Evolutionary conservation across 37 sponge, comb jelly and placozoan genomes (phyloP).

Genomic region (Petrosia ficiformis): DNA sequence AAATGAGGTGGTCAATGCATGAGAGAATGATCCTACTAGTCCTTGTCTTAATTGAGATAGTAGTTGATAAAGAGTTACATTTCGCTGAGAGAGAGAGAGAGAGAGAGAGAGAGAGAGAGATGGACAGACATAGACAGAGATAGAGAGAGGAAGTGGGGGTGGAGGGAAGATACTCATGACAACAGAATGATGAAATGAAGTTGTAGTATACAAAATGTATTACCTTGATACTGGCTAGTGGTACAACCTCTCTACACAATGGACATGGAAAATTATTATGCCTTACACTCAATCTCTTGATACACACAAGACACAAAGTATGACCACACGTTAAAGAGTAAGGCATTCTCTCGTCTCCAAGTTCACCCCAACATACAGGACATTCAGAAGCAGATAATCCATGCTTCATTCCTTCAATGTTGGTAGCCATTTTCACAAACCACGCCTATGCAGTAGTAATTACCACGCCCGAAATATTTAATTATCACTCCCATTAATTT

Average conservation of each 20-base stretch:
- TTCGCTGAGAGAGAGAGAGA: neutral
- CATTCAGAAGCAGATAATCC: constrained; percentile 69
- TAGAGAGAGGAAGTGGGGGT: no score
- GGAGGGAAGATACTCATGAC: no score
- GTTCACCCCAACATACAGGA: constrained; percentile 66
- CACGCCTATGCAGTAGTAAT: no score
- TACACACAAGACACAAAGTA: constrained; percentile 61
- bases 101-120: neutral
- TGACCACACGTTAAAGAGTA: constrained; percentile 83
- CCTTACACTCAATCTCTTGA: neutral
- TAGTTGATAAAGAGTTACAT: constrained; percentile 3
- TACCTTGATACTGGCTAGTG: neutral
- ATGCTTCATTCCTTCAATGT: constrained; percentile 29
- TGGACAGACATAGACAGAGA: no score
- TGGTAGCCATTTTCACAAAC: no score
- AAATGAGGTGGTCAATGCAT: constrained; percentile 1
- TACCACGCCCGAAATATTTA: no score
- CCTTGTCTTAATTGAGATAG: neutral
- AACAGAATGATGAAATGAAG: neutral
- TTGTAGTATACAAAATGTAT: no score
- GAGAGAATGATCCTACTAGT: neutral
- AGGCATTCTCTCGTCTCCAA: constrained; percentile 39
- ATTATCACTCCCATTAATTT: no score
- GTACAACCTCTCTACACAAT: constrained; percentile 55
- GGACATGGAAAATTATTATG: constrained; percentile 59